A percentile compares a stretch with the other conserved stretches of the same genome.
Conservation (phyloP, 1,140 invertebrate species). For the Trichomalopsis sarcophagae region DNA sequence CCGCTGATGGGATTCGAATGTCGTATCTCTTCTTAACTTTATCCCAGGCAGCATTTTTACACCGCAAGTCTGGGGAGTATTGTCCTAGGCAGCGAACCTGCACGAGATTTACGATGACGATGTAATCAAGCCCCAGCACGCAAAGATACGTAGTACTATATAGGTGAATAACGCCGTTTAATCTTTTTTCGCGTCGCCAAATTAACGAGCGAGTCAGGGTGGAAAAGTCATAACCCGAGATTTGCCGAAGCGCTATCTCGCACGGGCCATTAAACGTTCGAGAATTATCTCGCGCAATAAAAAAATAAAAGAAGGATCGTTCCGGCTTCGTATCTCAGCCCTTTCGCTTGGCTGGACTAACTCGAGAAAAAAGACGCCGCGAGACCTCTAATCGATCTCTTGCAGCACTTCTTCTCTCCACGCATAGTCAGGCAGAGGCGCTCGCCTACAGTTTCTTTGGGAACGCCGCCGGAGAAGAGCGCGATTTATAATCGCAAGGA, state of each 20-base stretch:
- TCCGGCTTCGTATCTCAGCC: neutral
- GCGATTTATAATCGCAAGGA: too few relatives aligned
- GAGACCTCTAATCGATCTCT: neutral
- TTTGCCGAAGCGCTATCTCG: constrained; percentile 29
- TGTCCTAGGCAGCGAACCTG: neutral
- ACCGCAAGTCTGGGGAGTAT: too few relatives aligned
- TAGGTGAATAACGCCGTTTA: neutral
- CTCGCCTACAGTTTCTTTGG: too few relatives aligned
- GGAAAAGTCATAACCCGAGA: constrained; percentile 34
- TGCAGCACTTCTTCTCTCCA: too few relatives aligned
- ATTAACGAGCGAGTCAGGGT: constrained; percentile 14
- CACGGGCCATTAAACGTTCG: constrained; percentile 4
- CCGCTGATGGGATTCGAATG: neutral
- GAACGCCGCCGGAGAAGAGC: too few relatives aligned
- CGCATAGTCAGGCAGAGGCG: too few relatives aligned
- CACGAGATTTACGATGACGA: neutral
- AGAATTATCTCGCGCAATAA: neutral
- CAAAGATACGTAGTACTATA: neutral
- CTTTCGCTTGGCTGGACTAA: neutral
- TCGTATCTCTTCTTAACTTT: neutral
- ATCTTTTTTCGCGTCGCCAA: neutral
- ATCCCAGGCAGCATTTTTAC: too few relatives aligned
- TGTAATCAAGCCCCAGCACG: neutral
- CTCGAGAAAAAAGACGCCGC: neutral
- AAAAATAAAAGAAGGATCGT: neutral